A percentile compares a stretch with the other conserved stretches of the same genome.
These are phyloP conservation scores for Azorinus chamasolen DNA, from an alignment of 2,888 invertebrate genomes.

Conservation along the genomic window DNA sequence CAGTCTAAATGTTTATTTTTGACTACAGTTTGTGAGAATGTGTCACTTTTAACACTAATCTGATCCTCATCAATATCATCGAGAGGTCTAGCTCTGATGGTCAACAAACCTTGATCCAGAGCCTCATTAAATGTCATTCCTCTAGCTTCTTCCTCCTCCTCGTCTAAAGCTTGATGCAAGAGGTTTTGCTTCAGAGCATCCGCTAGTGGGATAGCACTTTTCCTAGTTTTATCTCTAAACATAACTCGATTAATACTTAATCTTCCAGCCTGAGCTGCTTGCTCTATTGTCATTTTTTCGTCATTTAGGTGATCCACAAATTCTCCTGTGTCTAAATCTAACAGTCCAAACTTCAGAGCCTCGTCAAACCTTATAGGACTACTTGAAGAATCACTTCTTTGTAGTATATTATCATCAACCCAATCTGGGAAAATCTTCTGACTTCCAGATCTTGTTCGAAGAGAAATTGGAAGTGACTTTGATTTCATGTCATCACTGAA, in stretches of 20 bases:
- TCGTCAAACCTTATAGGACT: conserved; percentile 67
- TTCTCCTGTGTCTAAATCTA: conserved; percentile 66
- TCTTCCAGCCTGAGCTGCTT: conserved; percentile 92
- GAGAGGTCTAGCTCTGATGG: conserved; percentile 29
- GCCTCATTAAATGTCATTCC: conserved; percentile 64
- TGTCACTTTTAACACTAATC: conserved; percentile 62
- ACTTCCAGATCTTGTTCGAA: too few species aligned
- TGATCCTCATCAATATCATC: conserved; percentile 33
- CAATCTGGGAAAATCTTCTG: too few species aligned
- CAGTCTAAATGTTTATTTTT: conserved; percentile 56
- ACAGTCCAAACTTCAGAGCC: conserved; percentile 65
- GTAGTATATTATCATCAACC: not conserved
- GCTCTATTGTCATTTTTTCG: conserved; percentile 88
- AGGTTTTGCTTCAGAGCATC: conserved; percentile 56
- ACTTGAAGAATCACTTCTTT: conserved; percentile 21
- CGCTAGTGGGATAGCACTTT: conserved; percentile 51
- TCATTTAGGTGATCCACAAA: conserved; percentile 66
- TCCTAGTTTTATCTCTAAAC: conserved; percentile 52
- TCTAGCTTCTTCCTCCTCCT: not conserved
- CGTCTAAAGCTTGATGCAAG: conserved; percentile 27
- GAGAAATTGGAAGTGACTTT: too few species aligned
- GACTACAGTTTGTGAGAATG: conserved; percentile 40
- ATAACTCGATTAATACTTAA: conserved; percentile 89
- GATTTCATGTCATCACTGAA: too few species aligned
- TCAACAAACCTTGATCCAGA: conserved; percentile 50